These are phyloP conservation scores for Lophochroa leadbeateri DNA, from an alignment of 2,113 vertebrate genomes.

Conservation along the genomic window DNA sequence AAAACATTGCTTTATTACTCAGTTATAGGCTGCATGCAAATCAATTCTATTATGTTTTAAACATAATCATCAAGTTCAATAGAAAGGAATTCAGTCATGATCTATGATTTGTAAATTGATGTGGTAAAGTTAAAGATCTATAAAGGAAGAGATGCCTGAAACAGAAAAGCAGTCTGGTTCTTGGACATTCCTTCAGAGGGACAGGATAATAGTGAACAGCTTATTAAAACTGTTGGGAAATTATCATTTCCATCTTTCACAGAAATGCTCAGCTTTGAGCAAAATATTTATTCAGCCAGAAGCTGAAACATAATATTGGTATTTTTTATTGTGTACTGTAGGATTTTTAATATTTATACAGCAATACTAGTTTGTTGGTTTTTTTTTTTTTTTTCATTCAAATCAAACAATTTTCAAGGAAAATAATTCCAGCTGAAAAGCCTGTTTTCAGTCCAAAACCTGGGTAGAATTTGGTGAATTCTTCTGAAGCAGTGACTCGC, in stretches of 20 bases:
- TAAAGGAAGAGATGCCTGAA: background rate
- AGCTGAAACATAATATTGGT: background rate
- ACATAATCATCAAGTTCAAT: background rate
- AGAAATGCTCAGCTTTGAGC: background rate
- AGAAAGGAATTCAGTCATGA: background rate
- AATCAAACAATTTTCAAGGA: background rate
- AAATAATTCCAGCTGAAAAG: background rate
- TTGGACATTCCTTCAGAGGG: background rate
- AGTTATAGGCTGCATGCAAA: background rate
- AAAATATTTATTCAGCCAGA: background rate
- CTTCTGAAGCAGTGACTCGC: background rate
- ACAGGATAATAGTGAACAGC: background rate
- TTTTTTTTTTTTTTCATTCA: background rate
- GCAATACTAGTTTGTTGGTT: accelerated
- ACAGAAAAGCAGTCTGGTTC: background rate
- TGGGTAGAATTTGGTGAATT: background rate
- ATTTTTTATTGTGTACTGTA: background rate
- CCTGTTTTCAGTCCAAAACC: background rate
- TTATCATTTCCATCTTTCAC: background rate
- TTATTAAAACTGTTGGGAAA: background rate
- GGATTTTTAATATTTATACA: background rate
- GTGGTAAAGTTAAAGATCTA: background rate
- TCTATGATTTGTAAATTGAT: background rate
- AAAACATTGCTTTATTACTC: background rate
- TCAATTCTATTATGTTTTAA: background rate